Evolutionary conservation across 2,888 invertebrate species (phyloP), one percentile per base, ranked within the genome.

Genomic region (Callosobruchus maculatus): DNA sequence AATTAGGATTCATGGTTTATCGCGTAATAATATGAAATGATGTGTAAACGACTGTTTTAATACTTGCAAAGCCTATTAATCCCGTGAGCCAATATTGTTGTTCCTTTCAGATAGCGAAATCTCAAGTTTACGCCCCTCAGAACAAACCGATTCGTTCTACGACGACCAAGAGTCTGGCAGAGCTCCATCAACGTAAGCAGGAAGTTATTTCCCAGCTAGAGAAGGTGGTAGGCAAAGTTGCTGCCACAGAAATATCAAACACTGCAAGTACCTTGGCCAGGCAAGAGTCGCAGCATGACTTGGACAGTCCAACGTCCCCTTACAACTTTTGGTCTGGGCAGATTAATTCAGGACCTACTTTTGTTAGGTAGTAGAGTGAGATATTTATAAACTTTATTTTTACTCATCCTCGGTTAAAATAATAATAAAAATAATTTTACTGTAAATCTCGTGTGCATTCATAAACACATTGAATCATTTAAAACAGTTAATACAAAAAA

Each of bases 181-280:
- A 90, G 79, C 85, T 92, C 72, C 88, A 91, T 75, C 90, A 91
- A 80, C 87, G 91, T 3, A 90, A 89, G 81, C 90, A 90, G 84
- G 91, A 91, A 81, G 90, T 92, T 71, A 86, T 92, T 22, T 88
- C 88, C 75, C 91, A 91, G 76, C 82, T 92, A 70, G 91, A 91
- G 80, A 90, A 90, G 80, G 90, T 91, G 13, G 89, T 90, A 18
- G 89, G 90, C 0, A 90, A 89, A 77, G 86, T 83, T 74, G 86
- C 85, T 13, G 87, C 88, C 0, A 85, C 85, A 0, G 85, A 86
- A 20, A 88, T 88, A 74, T 86, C 86, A 3, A 85, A 85, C 74
- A 83, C 84, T n/a, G 87, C 87, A 0, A 84, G 83, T 71, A 85
- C 81, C 70, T 81, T 87, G 74, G 88, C 87, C 0, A 78, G 86